Evolutionary conservation across 2,113 vertebrate species (phyloP).

Genomic region (Dasyornis broadbenti): DNA sequence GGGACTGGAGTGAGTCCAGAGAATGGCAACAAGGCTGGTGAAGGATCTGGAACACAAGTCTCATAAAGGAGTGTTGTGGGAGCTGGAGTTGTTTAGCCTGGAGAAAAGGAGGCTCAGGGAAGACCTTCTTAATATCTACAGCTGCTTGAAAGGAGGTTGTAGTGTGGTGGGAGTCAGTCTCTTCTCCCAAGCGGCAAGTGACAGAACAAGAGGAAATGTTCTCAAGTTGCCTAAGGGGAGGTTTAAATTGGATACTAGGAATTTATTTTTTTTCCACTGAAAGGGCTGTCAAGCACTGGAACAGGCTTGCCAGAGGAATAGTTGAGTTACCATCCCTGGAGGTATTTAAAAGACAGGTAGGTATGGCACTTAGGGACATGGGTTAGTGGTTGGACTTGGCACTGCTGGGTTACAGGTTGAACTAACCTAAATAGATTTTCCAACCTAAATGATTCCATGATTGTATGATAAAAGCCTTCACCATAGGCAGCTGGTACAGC

Average conservation of each 20-base stretch:
- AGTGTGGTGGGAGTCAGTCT: background rate
- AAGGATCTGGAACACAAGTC: background rate
- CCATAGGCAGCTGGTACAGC: background rate
- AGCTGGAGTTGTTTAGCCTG: background rate
- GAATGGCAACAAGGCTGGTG: background rate
- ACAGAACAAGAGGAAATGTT: background rate
- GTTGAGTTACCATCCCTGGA: background rate
- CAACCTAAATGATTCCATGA: background rate
- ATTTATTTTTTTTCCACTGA: background rate
- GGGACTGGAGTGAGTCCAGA: background rate
- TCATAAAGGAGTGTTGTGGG: fast-evolving
- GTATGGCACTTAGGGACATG: background rate
- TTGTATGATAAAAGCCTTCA: background rate
- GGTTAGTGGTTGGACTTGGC: background rate
- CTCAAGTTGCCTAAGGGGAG: background rate
- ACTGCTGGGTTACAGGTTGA: background rate
- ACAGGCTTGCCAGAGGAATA: background rate
- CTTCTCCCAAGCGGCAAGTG: background rate
- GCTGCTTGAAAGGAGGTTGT: background rate
- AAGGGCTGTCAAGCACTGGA: background rate
- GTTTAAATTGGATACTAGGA: background rate
- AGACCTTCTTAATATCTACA: background rate
- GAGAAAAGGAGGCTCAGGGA: background rate
- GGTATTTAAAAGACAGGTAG: background rate
- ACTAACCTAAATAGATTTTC: background rate